Conservation (phyloP, 2,113 vertebrate genomes). For the Cryptotis parvus region DNA sequence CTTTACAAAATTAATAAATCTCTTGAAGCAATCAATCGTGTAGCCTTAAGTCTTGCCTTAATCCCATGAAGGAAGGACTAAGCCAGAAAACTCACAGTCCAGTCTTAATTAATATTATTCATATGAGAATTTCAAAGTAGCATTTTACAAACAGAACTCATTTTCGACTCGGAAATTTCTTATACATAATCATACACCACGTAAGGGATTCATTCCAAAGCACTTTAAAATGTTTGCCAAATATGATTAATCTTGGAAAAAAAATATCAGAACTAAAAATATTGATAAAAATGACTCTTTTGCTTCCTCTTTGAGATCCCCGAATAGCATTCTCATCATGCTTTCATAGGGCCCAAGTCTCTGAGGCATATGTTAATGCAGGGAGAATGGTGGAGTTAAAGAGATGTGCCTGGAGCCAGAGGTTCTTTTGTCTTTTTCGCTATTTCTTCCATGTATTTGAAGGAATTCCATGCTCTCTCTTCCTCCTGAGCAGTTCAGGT, state of each 20-base stretch:
- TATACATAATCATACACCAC: background rate
- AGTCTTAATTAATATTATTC: background rate
- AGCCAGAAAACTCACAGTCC: background rate
- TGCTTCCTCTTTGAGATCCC: no score
- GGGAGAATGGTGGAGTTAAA: no score
- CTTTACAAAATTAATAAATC: conserved; percentile 58
- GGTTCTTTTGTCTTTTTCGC: no score
- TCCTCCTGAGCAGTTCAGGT: no score
- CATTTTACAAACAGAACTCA: background rate
- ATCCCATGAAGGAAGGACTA: background rate
- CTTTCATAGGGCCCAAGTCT: no score
- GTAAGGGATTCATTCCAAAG: background rate
- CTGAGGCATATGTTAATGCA: no score
- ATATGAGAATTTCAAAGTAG: background rate
- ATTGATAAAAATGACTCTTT: background rate
- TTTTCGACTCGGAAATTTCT: background rate
- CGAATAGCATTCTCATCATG: no score
- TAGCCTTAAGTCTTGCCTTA: conserved; percentile 32
- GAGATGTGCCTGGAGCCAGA: no score
- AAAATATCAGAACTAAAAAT: background rate
- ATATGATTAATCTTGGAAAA: conserved; percentile 29
- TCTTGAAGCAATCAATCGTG: background rate
- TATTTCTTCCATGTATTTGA: no score
- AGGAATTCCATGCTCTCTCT: no score
- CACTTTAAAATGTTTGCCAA: background rate